These are phyloP conservation scores for Aleiodes alternator DNA, from an alignment of 2,888 invertebrate species.

Conservation along the genomic window DNA sequence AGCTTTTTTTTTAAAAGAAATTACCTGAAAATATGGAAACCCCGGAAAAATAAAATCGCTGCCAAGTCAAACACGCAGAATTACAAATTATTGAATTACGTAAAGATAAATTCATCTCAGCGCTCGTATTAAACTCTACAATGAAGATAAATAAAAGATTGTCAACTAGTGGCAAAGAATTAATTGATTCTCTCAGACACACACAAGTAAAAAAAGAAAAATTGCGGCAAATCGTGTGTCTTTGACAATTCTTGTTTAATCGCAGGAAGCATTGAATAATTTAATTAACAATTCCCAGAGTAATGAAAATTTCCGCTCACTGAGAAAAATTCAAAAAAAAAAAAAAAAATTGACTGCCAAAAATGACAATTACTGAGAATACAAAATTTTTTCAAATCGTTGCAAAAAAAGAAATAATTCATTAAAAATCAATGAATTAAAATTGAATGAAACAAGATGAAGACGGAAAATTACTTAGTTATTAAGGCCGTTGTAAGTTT, in stretches of 20 bases:
- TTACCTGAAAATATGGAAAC: constrained; percentile 24
- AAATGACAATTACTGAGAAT: constrained; percentile 72
- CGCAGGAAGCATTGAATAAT: constrained; percentile 30
- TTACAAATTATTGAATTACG: constrained; percentile 21
- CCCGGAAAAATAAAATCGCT: constrained; percentile 32
- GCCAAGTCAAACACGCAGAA: constrained; percentile 6
- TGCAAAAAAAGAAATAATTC: constrained; percentile 53
- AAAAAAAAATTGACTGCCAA: constrained; percentile 75
- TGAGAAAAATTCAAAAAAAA: constrained; percentile 60
- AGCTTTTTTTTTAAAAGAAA: constrained; percentile 25
- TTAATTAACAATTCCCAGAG: constrained; percentile 36
- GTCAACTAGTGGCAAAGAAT: constrained; percentile 51
- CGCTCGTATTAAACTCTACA: constrained; percentile 23
- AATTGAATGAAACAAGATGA: constrained; percentile 65
- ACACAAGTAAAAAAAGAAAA: no score
- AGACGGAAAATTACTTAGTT: constrained; percentile 67
- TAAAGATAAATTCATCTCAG: constrained; percentile 10
- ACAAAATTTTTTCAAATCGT: constrained; percentile 63
- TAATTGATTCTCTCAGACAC: not conserved
- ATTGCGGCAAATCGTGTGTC: not conserved
- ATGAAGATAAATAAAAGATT: constrained; percentile 47
- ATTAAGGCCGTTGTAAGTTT: constrained; percentile 69
- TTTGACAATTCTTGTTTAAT: constrained; percentile 24
- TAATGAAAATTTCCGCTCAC: constrained; percentile 67
- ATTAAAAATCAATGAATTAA: constrained; percentile 64